Evolutionary conservation across 2,888 invertebrate species (phyloP), one percentile per base, ranked within the genome.

Genomic region (Pemphredon lugubris): DNA sequence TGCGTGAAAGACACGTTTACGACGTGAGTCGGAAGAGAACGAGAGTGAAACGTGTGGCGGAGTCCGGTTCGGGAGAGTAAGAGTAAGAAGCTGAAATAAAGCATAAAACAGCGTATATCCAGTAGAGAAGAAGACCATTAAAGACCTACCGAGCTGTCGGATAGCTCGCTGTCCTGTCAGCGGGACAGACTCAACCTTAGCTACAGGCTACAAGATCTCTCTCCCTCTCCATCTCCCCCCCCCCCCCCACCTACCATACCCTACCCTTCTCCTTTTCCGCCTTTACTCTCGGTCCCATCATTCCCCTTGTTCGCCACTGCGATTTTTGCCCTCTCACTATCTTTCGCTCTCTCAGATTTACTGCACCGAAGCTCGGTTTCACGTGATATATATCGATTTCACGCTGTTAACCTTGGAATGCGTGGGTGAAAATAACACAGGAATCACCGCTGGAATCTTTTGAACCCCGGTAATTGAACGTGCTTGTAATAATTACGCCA

Each of bases 101-200:
- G 68, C 73, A 76, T 78, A 67, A 78, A 83, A 81, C 67, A 65
- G 70, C 70, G 60, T 69, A 68, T 58, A 79, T 82, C 60, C 74
- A 64, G 48, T 61, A 51, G 60, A 75, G 83, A 66, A 77, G 70
- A 69, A 75, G 60, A 30, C 82, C 75, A 82, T 82, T 83, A 82
- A 83, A 78, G 72, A 73, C 54, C 77, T 65, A 73, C 67, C 73
- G 60, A 73, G 70, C 68, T 54, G 59, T 75, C 72, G 53, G 80
- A 80, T 66, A 64, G 61, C 67, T 67, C 48, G 61, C 68, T 66
- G 71, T 71, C 55, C 75, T 75, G 77, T 83, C 82, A 72, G 45
- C 73, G 64, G 45, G 53, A 66, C 76, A 75, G 73, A 51, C 64
- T 75, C 61, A 47, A 34, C 48, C 67, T 79, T 60, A 57, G 57